Percentiles rank a stretch among this genome's conserved stretches.
phyloP scores from a whole-genome alignment of 1,140 invertebrate species.

The Drosophila pseudoobscura region DNA sequence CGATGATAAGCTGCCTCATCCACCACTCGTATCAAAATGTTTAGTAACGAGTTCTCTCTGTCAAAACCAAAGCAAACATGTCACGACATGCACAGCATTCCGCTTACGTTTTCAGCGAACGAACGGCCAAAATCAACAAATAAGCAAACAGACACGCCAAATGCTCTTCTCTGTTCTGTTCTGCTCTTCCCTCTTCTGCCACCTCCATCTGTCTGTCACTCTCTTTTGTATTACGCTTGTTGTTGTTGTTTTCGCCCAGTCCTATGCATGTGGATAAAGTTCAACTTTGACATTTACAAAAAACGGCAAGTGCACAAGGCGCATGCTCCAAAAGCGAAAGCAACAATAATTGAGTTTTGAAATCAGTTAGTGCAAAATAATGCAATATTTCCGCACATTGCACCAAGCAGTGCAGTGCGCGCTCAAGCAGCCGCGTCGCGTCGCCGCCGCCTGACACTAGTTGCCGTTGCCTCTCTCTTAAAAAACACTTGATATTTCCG shows the following conservation, averaged over 20 bases:
- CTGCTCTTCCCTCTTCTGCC: conserved; percentile 1
- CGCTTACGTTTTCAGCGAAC: conserved; percentile 23
- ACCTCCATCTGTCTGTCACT: conserved; percentile 1
- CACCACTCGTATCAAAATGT: conserved; percentile 3
- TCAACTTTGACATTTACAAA: conserved; percentile 70
- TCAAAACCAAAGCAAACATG: conserved; percentile 42
- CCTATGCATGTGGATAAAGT: conserved; percentile 38
- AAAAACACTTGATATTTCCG: no score
- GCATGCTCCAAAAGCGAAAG: conserved; percentile 17
- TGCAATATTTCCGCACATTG: no score
- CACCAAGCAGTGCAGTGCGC: no score
- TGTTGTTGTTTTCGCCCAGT: conserved; percentile 1
- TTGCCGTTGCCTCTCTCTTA: no score
- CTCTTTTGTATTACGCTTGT: not conserved
- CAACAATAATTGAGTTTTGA: conserved; percentile 13
- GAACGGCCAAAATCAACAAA: conserved; percentile 34
- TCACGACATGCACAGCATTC: conserved; percentile 29
- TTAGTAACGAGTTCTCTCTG: conserved; percentile 14
- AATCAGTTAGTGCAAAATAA: no score
- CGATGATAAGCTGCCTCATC: conserved; percentile 13
- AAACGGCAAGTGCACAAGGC: conserved; percentile 3
- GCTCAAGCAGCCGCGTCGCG: no score
- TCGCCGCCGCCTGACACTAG: no score
- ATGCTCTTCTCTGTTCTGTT: conserved; percentile 1
- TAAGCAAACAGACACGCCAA: conserved; percentile 44